Base-by-base conservation (phyloP, 2,888 invertebrate species). In the Loripinus fragilis region DNA sequence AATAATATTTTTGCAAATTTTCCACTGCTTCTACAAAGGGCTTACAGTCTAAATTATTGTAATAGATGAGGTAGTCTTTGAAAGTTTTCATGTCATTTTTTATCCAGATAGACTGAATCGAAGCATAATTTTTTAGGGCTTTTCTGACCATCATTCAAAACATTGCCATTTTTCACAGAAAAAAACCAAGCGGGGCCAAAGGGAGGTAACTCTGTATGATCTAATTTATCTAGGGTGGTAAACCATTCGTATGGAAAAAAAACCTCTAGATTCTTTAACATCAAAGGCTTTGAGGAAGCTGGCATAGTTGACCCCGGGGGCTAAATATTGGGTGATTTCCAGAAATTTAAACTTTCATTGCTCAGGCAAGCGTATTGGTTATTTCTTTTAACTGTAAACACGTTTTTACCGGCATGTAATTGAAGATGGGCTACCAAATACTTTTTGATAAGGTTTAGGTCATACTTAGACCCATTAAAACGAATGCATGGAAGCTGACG, bases 401-500 rank as follows among this genome's bases (percentile, higher is more conserved):
- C 20, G 12, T 28, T 52, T 41, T 65, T 52, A 28, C 55, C 25
- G 55, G 23, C 74, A 17, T 79, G 72, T 50, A 75, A 60, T 10
- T 68, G n/a, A 7, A 79, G 35, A 17, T 75, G 50, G 41, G 33
- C 41, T 2, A 28, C 55, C 48, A 55, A 25, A 55, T 28, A 55
- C 25, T 25, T 55, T 64, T 79, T 75, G 0, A 80, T 69, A 25
- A 80, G 1, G 64, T 76, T 80, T 23, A 77, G 33, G 65, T 76
- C 80, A 48, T 76, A 80, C 17, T 73, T 80, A n/a, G 68, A 28
- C 15, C 69, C 68, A 33, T 75, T 75, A 30, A 75, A 75, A 28
- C 70, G 64, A 0, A 75, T n/a, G 7, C 70, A 64, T 3, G 75
- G 70, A 23, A 75, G 48, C 75, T 75, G 70, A 23, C 64, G 30